phyloP scores from a whole-genome alignment of 2,888 invertebrate species.

The Hydroisotoma schaefferi region DNA sequence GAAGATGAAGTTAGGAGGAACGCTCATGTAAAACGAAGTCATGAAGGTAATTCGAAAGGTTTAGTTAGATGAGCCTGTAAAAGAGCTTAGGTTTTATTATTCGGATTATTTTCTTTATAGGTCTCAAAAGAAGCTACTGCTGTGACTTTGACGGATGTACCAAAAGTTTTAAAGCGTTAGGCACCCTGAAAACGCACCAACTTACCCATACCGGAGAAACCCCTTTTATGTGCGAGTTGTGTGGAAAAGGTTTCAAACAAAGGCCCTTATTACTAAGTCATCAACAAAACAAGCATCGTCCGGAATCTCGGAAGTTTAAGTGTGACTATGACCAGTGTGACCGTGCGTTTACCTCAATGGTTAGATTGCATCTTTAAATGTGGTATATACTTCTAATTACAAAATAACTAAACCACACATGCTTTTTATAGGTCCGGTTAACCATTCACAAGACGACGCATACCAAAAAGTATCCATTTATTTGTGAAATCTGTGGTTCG shows the following conservation, averaged over 20 bases:
- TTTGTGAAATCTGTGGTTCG: constrained; percentile 14
- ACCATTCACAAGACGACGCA: no score
- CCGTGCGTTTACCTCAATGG: no score
- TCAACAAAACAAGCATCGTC: neutral
- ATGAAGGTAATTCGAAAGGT: neutral
- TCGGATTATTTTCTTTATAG: no score
- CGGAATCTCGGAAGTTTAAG: neutral
- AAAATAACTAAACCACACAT: constrained; percentile 14
- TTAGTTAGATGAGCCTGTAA: no score
- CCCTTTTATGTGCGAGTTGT: neutral
- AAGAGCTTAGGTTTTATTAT: no score
- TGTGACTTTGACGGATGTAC: neutral
- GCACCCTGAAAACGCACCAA: neutral
- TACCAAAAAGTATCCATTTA: constrained; percentile 17
- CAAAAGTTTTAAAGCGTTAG: neutral
- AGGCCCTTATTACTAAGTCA: neutral
- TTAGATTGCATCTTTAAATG: no score
- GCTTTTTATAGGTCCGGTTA: no score
- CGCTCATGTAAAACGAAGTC: neutral
- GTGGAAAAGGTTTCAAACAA: neutral
- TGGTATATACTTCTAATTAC: neutral
- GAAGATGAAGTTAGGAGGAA: neutral
- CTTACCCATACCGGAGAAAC: neutral
- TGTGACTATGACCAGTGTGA: no score
- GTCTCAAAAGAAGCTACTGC: no score